phyloP scores from a whole-genome alignment of 2,888 invertebrate species.

The Napeogenes sylphis region DNA sequence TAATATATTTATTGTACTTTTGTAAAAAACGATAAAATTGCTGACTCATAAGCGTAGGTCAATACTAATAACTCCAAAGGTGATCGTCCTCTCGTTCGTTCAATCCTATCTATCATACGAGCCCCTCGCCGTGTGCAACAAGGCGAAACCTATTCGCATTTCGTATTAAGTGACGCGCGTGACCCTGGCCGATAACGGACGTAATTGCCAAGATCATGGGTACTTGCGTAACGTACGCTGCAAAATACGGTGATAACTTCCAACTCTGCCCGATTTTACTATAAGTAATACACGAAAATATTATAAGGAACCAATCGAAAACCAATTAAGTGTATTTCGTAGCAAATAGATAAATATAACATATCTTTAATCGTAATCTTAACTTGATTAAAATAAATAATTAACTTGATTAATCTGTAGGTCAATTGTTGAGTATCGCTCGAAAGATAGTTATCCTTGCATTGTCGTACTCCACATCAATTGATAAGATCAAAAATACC shows the following conservation, averaged over 20 bases:
- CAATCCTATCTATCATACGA: conserved; percentile 13
- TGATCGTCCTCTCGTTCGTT: conserved; percentile 20
- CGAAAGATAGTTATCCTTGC: neutral
- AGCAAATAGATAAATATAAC: too few relatives aligned
- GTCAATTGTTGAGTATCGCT: neutral
- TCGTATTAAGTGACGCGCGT: conserved; percentile 38
- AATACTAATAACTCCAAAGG: conserved; percentile 3
- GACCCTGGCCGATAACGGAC: conserved; percentile 43
- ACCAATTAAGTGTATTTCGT: too few relatives aligned
- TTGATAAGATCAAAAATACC: neutral
- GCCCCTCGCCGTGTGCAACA: conserved; percentile 18
- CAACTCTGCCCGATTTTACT: too few relatives aligned
- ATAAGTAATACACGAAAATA: too few relatives aligned
- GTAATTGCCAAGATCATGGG: conserved; percentile 47
- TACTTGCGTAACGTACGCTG: conserved; percentile 25
- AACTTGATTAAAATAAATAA: neutral
- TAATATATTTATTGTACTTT: neutral
- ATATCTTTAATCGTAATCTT: too few relatives aligned
- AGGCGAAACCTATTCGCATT: conserved; percentile 23
- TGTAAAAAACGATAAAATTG: neutral
- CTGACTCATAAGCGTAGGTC: neutral
- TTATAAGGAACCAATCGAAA: too few relatives aligned
- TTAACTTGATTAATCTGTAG: neutral
- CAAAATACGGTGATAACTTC: neutral
- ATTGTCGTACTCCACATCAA: neutral